Base-by-base conservation (phyloP, 53 echinoderm and acorn worm species). In the Holothuria scabra region DNA sequence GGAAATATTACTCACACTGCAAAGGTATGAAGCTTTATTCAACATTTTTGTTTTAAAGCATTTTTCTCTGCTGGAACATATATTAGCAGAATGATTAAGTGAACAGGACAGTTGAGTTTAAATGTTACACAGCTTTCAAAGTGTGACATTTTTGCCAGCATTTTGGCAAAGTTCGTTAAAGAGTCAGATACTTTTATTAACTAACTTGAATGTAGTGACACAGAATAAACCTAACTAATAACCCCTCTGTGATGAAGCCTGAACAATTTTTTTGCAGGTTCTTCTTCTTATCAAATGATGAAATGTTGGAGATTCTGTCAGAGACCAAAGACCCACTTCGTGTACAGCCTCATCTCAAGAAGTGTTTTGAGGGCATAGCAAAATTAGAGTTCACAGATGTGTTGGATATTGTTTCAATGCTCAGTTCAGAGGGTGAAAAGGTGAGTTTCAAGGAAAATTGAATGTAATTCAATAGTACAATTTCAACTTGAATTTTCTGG, bases 201-300 rank as follows among this genome's bases (percentile, higher is more conserved):
- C 16, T 52, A 16, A 16, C 52, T 16, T 52, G 52, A 52, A 52
- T 16, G 2, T 8, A 16, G 52, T 52, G 16, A 52, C 14, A 16
- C 14, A 16, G 18, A 16, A 16, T 52, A 12, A 64, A 18, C 1
- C 25, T 21, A 4, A 64, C 3, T 12, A 21, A 22, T 0, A 64
- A 30, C 5, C 64, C 64, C 23, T 25, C 10, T 12, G 23, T 64
- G 11, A 64, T 13, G 28, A 26, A 34, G 38, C 16, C 18, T 70
- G 23, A 22, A 30, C 0, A 31, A 38, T 70, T 70, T n/a, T 29
- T 18, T 78, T 32, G 21, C 84, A 99, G 99, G 59, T 99, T 99
- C 88, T 99, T 99, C 86, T 99, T 99, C 94, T 85, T 99, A 69
- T 99, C 99, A 65, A 99, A 99, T 56, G 99, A 99, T 71, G 99